Evolutionary conservation across 2,797 vertebrate species (phyloP).

Genomic region (Okamejei kenojei): DNA sequence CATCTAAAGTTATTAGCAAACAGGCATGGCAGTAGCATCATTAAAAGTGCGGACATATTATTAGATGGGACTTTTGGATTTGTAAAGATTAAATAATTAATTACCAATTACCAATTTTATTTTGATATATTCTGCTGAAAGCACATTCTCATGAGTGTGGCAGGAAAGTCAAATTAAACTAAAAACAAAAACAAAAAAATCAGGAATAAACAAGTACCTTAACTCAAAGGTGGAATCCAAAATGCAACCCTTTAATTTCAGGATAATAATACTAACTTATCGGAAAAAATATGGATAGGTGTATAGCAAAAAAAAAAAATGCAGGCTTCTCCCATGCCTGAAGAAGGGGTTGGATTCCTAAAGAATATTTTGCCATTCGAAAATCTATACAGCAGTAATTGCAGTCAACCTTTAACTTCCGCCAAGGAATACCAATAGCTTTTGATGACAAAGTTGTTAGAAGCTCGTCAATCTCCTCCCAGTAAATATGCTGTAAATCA

Average conservation of each 20-base stretch:
- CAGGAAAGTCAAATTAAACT: not conserved
- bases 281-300: not conserved
- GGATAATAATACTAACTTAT: not conserved
- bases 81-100: not conserved
- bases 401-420: too few relatives aligned
- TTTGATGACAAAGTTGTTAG: too few relatives aligned
- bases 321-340: too few relatives aligned
- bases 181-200: not conserved
- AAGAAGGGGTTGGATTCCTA: too few relatives aligned
- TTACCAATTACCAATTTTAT: not conserved
- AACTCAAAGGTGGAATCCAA: not conserved
- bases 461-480: too few relatives aligned
- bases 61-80: not conserved
- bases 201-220: not conserved
- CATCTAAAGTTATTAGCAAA: not conserved
- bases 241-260: not conserved
- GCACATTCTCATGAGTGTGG: not conserved
- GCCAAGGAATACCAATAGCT: too few relatives aligned
- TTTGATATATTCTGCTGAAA: too few relatives aligned
- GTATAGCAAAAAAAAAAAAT: too few relatives aligned
- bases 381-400: not conserved
- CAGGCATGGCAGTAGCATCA: not conserved
- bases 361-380: not conserved
- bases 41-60: not conserved
- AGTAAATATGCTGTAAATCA: too few relatives aligned